These are phyloP conservation scores for Lethenteron camtschaticum DNA, from an alignment of 2,113 vertebrate genomes.

Conservation along the genomic window DNA sequence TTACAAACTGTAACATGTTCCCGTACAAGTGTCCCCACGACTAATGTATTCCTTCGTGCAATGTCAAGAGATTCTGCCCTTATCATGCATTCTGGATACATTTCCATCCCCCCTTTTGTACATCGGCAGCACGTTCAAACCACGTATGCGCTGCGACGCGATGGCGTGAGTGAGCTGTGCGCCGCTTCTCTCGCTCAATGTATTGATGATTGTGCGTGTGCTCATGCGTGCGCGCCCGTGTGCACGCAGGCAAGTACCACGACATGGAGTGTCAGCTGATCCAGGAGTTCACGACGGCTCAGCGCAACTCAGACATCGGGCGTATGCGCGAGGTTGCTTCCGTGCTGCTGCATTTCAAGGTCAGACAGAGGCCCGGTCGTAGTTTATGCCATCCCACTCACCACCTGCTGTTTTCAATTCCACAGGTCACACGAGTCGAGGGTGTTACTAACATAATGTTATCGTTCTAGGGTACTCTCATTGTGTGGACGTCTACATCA, in stretches of 20 bases:
- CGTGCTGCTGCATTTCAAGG: constrained; percentile 96
- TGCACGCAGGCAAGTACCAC: constrained; percentile 74
- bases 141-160: too few relatives aligned
- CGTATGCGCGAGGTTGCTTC: constrained; percentile 94
- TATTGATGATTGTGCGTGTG: background rate
- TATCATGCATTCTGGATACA: too few relatives aligned
- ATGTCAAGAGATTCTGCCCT: too few relatives aligned
- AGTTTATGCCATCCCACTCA: background rate
- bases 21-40: too few relatives aligned
- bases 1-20: too few relatives aligned
- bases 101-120: too few relatives aligned
- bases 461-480: constrained; percentile 62
- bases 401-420: background rate
- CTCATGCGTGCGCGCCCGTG: background rate
- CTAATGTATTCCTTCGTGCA: too few relatives aligned
- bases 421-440: background rate
- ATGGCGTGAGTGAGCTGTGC: too few relatives aligned
- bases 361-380: constrained; percentile 15
- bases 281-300: constrained; percentile 85
- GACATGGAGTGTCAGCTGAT: constrained; percentile 93
- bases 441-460: background rate
- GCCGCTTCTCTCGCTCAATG: background rate
- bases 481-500: constrained; percentile 97
- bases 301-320: constrained; percentile 67
- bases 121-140: too few relatives aligned